Base-by-base conservation (phyloP, 2,888 invertebrate genomes). In the Tipula vernalis region DNA sequence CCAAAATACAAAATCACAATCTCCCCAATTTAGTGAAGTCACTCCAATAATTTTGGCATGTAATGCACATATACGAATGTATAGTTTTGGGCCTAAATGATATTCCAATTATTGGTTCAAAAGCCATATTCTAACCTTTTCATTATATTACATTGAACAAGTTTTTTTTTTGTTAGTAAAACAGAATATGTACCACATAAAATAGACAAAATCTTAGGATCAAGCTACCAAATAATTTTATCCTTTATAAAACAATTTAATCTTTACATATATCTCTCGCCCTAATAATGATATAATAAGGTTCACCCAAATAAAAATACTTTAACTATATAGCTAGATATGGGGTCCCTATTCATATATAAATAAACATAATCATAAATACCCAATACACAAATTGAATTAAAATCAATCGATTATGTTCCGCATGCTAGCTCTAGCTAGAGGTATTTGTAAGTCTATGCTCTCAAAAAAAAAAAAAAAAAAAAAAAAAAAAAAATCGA, bases 211-310 rank as follows among this genome's bases (percentile, higher is more conserved):
- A 71, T 71, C 71, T 71, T 28, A 28, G 28, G 71, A 71, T 71
- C 71, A 71, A 28, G 71, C 18, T 71, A 71, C 28, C 6, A 28
- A 71, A 71, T 71, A 51, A 51, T 51, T 51, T 13, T 51, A 51
- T 51, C 51, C 51, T 51, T 51, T 51, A 51, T 51, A 51, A 51
- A 71, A 71, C 71, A 71, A 71, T 71, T 71, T 71, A 71, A 71
- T 71, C 71, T 71, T 71, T 71, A 18, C 71, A 71, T 71, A 71
- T 71, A 71, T 71, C 71, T 71, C 13, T 71, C 71, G 71, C 71
- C 71, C 71, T 71, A 71, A 71, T 71, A 71, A 71, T 71, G 71
- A 71, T 71, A 71, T 71, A 71, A 71, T 71, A 71, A 71, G 71
- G 71, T 71, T 71, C 71, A 71, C 71, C 71, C 71, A 71, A 71